Evolutionary conservation across 2,797 vertebrate genomes (phyloP).

Genomic region (Spea hammondii): DNA sequence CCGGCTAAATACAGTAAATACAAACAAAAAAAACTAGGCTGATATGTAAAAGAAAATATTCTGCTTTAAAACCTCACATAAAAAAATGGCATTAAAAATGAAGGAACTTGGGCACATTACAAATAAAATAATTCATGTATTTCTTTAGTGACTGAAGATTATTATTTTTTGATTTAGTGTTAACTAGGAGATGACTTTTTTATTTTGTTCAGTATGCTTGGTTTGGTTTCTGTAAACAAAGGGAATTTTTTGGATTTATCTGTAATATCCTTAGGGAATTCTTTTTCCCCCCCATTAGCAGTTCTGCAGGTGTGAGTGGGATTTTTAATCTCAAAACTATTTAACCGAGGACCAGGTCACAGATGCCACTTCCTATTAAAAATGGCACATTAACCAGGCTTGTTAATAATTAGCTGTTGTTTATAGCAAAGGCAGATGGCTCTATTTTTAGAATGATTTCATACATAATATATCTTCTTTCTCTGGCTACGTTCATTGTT

Average conservation of each 20-base stretch:
- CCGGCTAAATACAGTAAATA: no score
- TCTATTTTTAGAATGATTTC: conserved; percentile 36
- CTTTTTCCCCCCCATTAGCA: conserved; percentile 14
- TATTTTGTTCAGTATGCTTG: neutral
- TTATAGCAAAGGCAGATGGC: conserved; percentile 43
- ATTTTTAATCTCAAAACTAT: conserved; percentile 43
- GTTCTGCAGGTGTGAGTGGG: conserved; percentile 36
- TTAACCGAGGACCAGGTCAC: conserved; percentile 13
- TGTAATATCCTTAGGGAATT: conserved; percentile 9
- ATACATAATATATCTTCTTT: conserved; percentile 24
- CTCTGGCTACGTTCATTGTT: conserved; percentile 4
- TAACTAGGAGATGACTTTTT: conserved; percentile 4
- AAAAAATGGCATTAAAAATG: no score
- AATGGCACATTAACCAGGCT: conserved; percentile 25
- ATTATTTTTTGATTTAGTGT: neutral
- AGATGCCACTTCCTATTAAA: conserved; percentile 39
- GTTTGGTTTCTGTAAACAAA: conserved; percentile 10
- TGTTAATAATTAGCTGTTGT: conserved; percentile 49
- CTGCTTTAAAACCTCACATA: no score
- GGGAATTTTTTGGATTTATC: conserved; percentile 1
- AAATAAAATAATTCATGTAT: no score
- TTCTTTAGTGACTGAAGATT: neutral
- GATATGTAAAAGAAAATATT: no score
- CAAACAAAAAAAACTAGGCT: no score
- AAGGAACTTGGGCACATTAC: no score